phyloP scores from a whole-genome alignment of 1,140 invertebrate species.

The Drosophila athabasca region DNA sequence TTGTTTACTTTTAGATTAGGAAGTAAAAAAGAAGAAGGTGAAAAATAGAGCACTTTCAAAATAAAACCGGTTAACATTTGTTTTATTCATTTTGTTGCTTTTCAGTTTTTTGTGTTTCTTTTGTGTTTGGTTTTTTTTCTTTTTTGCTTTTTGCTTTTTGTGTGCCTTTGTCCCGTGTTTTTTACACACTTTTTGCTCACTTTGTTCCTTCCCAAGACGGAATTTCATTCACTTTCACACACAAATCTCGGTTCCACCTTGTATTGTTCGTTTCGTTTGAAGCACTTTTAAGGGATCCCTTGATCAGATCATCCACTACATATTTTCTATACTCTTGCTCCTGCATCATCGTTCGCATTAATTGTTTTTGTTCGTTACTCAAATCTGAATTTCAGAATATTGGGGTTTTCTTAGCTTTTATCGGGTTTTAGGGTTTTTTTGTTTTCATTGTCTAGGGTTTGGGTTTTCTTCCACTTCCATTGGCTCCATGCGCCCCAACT shows the following conservation, averaged over 20 bases:
- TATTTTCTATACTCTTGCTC: constrained; percentile 8
- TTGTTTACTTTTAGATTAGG: constrained; percentile 42
- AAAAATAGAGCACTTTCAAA: constrained; percentile 61
- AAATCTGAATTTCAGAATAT: constrained; percentile 20
- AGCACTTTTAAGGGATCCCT: too few relatives aligned
- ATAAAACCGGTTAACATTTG: constrained; percentile 31
- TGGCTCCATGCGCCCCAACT: constrained; percentile 62
- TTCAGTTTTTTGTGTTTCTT: constrained; percentile 4
- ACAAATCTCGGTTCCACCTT: too few relatives aligned
- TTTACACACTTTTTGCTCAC: background rate
- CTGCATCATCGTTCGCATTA: constrained; percentile 4
- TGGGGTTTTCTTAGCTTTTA: background rate
- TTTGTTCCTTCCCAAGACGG: background rate
- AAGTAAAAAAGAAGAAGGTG: constrained; percentile 38
- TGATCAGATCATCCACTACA: too few relatives aligned
- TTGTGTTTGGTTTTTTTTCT: background rate
- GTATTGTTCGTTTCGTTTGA: too few relatives aligned
- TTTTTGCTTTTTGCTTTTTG: background rate
- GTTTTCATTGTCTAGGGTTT: background rate
- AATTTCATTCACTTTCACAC: too few relatives aligned
- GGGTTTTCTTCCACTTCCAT: constrained; percentile 11
- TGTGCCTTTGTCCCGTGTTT: constrained; percentile 1
- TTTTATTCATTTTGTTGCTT: constrained; percentile 9
- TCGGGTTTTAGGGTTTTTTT: constrained; percentile 12
- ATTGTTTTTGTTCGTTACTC: constrained; percentile 14